A percentile compares a stretch with the other conserved stretches of the same genome.
phyloP scores from a whole-genome alignment of 2,888 invertebrate species.

The Drosophila ezoana region DNA sequence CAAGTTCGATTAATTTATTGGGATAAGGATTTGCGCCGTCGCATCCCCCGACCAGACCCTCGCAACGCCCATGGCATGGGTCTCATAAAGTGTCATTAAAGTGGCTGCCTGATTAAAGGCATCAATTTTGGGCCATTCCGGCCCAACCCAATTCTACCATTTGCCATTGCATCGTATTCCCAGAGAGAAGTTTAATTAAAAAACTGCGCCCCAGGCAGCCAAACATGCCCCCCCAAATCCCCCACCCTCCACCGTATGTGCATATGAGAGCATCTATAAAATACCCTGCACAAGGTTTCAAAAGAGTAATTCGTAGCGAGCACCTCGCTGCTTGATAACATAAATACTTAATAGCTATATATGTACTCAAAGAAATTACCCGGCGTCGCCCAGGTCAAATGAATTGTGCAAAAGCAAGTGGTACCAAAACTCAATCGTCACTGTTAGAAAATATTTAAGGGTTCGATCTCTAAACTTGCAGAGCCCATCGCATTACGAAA shows the following conservation, averaged over 20 bases:
- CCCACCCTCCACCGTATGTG: too few species aligned
- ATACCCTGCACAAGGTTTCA: constrained; percentile 16
- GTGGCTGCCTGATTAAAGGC: constrained; percentile 72
- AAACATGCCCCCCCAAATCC: neutral
- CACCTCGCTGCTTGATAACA: too few species aligned
- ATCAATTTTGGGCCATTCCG: constrained; percentile 56
- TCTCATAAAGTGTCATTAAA: constrained; percentile 76
- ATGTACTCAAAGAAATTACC: too few species aligned
- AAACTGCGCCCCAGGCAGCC: constrained; percentile 60
- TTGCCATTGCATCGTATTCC: constrained; percentile 32
- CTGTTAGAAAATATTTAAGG: too few species aligned
- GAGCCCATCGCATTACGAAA: too few species aligned
- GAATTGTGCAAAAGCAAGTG: too few species aligned
- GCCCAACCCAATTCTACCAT: constrained; percentile 28
- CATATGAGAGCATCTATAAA: neutral
- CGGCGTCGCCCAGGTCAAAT: too few species aligned
- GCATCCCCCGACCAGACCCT: neutral
- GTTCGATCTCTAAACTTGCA: too few species aligned
- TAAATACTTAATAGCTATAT: too few species aligned
- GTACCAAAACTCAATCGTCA: too few species aligned
- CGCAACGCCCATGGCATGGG: neutral
- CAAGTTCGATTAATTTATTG: constrained; percentile 75
- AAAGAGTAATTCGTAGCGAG: too few species aligned
- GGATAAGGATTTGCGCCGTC: constrained; percentile 52
- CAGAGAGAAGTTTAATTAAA: constrained; percentile 69